Base-by-base conservation (phyloP, 2,797 vertebrate genomes). In the Hippocampus kuda region DNA sequence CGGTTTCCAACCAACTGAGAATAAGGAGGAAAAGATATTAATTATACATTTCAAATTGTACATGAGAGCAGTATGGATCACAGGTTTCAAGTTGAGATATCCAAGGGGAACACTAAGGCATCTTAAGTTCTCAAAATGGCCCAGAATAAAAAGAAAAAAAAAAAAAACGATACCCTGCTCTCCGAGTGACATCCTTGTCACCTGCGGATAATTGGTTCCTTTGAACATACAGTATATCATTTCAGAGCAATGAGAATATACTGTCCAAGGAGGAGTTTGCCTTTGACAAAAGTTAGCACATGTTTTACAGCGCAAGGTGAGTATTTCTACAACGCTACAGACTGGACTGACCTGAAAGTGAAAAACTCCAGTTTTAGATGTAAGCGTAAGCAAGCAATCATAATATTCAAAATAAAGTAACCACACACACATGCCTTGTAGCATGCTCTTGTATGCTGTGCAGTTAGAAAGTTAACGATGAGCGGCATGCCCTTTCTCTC, bases 161-260 rank as follows among this genome's bases (percentile, higher is more conserved):
- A 59, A 57, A 77, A 26, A 71, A 16, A 46, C 63, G 62, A 71
- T 27, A 38, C 46, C 9, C 64, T 54, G 62, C 70, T 68, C 44
- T 7, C 18, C 44, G 12, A 69, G 34, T 68, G 65, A 73, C 68
- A 73, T 67, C 49, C 56, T 68, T 27, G 68, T 80, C 57, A 74
- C 75, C 72, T 75, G n/a, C 27, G 34, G 51, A 68, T 74, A 81
- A 80, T 67, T 66, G 48, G 74, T 68, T 83, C 26, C 70, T 76
- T 77, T 73, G 56, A 82, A 42, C 38, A 81, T 6, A n/a, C n/a
- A n/a, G n/a, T n/a, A 6, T 56, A 68, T 74, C 41, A 78, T 77
- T 71, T 69, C 61, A 56, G 67, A 70, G 65, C 18, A 62, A 42
- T 68, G 68, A 41, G 59, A 68, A 54, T 59, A 68, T 44, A 13